phyloP scores from a whole-genome alignment of 2,888 invertebrate genomes.

The Toxonevra muliebris region DNA sequence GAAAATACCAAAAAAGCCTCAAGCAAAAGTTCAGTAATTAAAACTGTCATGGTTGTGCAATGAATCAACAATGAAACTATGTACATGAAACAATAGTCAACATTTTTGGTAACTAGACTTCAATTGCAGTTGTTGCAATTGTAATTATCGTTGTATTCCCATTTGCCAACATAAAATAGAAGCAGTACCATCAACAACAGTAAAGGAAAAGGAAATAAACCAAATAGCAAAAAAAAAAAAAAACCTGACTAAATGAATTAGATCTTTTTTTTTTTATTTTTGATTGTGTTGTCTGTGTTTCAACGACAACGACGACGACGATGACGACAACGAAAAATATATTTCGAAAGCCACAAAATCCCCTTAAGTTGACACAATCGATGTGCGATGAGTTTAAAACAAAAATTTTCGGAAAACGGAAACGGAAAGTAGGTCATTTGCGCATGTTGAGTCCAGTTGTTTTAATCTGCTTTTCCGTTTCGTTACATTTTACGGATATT shows the following conservation, averaged over 20 bases:
- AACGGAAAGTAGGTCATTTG: slow-evolving; percentile 24
- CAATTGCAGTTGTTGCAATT: slow-evolving; percentile 9
- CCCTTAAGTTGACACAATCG: slow-evolving; percentile 23
- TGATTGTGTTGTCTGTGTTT: not conserved
- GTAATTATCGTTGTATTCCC: slow-evolving; percentile 9
- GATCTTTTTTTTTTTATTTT: not conserved
- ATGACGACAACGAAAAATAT: not conserved
- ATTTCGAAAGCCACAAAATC: slow-evolving; percentile 1
- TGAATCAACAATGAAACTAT: slow-evolving; percentile 29
- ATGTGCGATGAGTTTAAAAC: slow-evolving; percentile 9
- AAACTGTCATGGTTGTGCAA: slow-evolving; percentile 39
- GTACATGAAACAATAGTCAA: slow-evolving; percentile 27
- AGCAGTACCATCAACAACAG: not conserved
- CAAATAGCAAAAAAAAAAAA: slow-evolving; percentile 6
- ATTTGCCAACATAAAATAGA: not conserved
- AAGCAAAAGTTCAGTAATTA: slow-evolving; percentile 49
- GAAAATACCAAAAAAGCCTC: slow-evolving; percentile 33
- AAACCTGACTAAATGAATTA: slow-evolving; percentile 6
- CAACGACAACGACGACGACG: not conserved
- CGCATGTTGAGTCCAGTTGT: slow-evolving; percentile 16
- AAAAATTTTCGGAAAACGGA: not conserved
- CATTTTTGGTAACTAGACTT: slow-evolving; percentile 5
- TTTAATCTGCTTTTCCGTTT: slow-evolving; percentile 24
- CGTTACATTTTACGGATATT: slow-evolving; percentile 3
- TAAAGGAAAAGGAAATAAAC: not conserved